Evolutionary conservation across 2,888 invertebrate genomes (phyloP), one percentile per base, ranked within the genome.

Genomic region (Ophion slaviceki): DNA sequence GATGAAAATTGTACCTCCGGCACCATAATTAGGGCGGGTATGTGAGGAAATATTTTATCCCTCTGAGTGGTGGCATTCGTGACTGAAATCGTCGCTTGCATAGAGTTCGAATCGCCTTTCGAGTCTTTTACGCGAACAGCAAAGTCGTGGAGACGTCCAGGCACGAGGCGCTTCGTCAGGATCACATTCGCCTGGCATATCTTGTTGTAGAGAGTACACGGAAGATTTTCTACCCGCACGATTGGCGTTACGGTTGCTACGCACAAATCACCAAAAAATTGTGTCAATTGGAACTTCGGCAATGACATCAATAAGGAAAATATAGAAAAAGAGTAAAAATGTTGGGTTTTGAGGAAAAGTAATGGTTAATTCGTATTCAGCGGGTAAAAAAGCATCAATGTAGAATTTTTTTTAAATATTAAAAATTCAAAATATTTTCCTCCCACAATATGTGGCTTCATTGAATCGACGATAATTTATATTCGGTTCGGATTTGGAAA

Each of bases 111-210:
- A 89, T 97, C 96, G 28, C 98, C 97, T 91, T 96, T 96, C 86
- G 97, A 96, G 94, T 97, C 98, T 90, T 96, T 95, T 80, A 96
- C 97, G 64, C 94, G 94, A 78, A 96, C 95, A 87, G 96, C 95
- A 94, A 97, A 98, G 95, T 98, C 97, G 94, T 98, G 97, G 91
- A 97, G 96, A 85, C 97, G 96, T n/a, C 97, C 97, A 0, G 97
- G 96, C 93, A 97, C 97, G 90, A 98, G 94, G 87, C 96, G 95
- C 90, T 96, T 95, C 88, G 96, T 96, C 87, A 98, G 95, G 88
- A 97, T 96, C 89, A 98, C 96, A 94, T 98, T 98, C 81, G 98
- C 98, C 94, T 98, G 97, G 94, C 98, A 98, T 90, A 97, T 96
- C 76, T 97, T 97, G 95, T 98, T 97, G 94, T 97, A 97, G 88